Evolutionary conservation across 2,113 vertebrate species (phyloP), one percentile per base, ranked within the genome.

Genomic region (Sylvia atricapilla): DNA sequence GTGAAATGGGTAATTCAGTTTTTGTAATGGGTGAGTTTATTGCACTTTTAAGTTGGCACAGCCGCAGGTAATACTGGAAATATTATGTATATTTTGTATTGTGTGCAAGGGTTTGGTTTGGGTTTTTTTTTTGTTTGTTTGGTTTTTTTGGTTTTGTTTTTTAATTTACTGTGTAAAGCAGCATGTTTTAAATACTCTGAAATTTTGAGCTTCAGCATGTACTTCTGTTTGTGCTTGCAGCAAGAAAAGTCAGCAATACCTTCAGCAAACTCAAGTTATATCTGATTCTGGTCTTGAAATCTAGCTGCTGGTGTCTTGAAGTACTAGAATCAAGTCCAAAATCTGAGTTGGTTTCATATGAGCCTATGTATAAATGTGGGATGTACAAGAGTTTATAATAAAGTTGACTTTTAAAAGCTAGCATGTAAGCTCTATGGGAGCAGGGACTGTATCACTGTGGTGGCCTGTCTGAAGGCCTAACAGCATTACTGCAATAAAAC

Each of bases 11-110:
- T 90, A 87, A 66, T 90, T 91, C 78, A 41, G 31, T 91, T 91
- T 84, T 89, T 93, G n/a, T 84, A 80, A 96, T 90, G 76, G 16
- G 50, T 95, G n/a, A 92, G 68, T 84, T 68, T 90, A 67, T 76
- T 96, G 95, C 95, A 97, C 96, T 96, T 97, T 96, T 86, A 89
- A 95, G 66, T 88, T 95, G 90, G 95, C 96, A 95, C 58, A 84
- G 86, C 66, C 0, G 4, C 49, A 84, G 83, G 72, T 94, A 95
- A 92, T 94, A 89, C 91, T 90, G 84, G 90, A 93, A 94, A 87
- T 94, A 87, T 86, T 74, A 87, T 96, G 95, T 96, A 96, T 96
- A 94, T 96, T 96, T 96, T 97, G 89, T 93, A 84, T 76, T 87
- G 63, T 95, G 52, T 9, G 10, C 30, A 86, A 79, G 47, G 62